Percentiles rank a stretch among this genome's conserved stretches.
These are phyloP conservation scores for Ammospiza nelsoni DNA, from an alignment of 2,113 vertebrate species.

Conservation along the genomic window DNA sequence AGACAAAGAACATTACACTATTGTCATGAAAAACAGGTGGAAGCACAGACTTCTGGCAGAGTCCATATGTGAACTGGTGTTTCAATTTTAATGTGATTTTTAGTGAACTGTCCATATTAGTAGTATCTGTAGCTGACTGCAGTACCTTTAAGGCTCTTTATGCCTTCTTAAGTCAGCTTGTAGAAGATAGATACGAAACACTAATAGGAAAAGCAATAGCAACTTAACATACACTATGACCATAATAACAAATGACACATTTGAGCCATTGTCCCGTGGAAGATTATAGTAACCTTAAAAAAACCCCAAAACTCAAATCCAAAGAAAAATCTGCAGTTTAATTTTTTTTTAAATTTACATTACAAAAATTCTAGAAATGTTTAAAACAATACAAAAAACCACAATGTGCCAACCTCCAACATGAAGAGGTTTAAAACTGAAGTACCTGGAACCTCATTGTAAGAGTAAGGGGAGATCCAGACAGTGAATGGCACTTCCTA, in stretches of 20 bases:
- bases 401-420: neutral
- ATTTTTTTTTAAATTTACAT: neutral
- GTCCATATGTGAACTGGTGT: neutral
- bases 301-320: neutral
- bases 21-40: neutral
- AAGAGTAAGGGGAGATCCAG: neutral
- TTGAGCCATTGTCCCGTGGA: neutral
- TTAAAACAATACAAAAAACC: neutral
- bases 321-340: neutral
- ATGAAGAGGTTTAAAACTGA: neutral
- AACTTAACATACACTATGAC: neutral
- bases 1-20: neutral
- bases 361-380: neutral
- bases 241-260: neutral
- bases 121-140: neutral
- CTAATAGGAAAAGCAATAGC: neutral
- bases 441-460: neutral
- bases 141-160: neutral
- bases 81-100: neutral
- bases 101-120: neutral
- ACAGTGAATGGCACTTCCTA: neutral
- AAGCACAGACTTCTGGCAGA: neutral
- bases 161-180: neutral
- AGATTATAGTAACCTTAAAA: neutral
- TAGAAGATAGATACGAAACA: neutral